Conservation (phyloP, 2,113 vertebrate species). For the Passer montanus region DNA sequence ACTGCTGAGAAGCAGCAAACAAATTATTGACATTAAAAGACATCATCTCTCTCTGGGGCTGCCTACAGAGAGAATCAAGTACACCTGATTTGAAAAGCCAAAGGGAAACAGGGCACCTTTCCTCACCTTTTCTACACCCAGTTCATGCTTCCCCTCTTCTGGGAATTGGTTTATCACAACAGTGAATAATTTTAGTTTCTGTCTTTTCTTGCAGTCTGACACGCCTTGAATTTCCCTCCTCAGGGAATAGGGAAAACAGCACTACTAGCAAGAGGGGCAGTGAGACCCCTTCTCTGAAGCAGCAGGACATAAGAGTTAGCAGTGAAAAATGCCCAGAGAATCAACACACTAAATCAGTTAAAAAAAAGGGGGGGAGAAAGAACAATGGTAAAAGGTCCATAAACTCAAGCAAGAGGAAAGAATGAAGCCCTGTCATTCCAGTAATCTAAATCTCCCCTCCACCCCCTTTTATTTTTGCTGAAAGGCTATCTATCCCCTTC, state of each 20-base stretch:
- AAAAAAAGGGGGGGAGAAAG: rapidly evolving
- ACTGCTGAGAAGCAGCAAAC: neutral
- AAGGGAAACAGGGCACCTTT: neutral
- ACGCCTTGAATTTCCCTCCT: neutral
- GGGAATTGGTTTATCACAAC: neutral
- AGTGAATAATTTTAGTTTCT: neutral
- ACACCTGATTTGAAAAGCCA: neutral
- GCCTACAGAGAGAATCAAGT: neutral
- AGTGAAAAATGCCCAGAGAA: neutral
- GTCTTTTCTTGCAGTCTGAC: neutral
- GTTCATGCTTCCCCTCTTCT: neutral
- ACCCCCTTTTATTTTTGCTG: neutral
- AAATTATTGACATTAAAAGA: neutral
- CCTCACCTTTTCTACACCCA: neutral
- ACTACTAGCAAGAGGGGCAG: neutral
- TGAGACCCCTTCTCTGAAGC: neutral
- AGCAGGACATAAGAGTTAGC: neutral
- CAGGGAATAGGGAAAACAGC: neutral
- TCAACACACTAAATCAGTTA: neutral
- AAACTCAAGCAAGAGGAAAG: neutral
- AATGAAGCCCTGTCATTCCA: neutral
- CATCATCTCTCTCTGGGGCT: neutral
- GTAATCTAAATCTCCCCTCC: neutral
- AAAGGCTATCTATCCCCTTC: neutral
- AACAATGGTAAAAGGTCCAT: neutral